These are phyloP conservation scores for Illadopsis cleaveri DNA, from an alignment of 2,113 vertebrate genomes.

Conservation along the genomic window DNA sequence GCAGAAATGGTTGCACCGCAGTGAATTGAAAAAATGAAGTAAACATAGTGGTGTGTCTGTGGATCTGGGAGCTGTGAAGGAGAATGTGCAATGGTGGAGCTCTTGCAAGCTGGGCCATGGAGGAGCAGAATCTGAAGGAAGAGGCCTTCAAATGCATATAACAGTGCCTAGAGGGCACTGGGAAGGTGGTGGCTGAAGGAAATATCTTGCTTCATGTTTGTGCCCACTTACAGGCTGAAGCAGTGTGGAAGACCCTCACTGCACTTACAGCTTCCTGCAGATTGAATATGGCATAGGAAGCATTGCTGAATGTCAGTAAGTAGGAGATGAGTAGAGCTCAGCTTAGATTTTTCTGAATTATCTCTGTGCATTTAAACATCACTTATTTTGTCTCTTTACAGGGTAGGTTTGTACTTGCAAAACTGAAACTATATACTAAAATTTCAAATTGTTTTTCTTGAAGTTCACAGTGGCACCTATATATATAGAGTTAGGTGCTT, in stretches of 20 bases:
- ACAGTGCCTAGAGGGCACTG: background rate
- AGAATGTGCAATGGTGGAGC: background rate
- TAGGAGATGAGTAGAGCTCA: background rate
- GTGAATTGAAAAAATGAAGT: background rate
- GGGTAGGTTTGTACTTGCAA: background rate
- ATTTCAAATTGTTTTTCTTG: background rate
- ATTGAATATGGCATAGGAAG: background rate
- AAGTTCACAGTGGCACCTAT: background rate
- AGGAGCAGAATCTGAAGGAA: background rate
- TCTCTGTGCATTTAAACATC: background rate
- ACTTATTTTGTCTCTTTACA: background rate
- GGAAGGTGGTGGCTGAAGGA: background rate
- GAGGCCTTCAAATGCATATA: background rate
- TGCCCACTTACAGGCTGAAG: background rate
- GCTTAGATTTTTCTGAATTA: background rate
- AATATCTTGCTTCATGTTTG: background rate
- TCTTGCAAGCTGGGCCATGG: background rate
- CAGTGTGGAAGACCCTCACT: background rate
- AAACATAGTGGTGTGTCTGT: background rate
- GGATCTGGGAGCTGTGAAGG: background rate
- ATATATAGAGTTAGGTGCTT: background rate
- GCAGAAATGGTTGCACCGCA: background rate
- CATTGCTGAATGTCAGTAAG: background rate
- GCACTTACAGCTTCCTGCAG: background rate
- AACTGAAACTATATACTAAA: background rate